Evolutionary conservation across 2,888 invertebrate species (phyloP).

Genomic region (Microplitis deprimator): DNA sequence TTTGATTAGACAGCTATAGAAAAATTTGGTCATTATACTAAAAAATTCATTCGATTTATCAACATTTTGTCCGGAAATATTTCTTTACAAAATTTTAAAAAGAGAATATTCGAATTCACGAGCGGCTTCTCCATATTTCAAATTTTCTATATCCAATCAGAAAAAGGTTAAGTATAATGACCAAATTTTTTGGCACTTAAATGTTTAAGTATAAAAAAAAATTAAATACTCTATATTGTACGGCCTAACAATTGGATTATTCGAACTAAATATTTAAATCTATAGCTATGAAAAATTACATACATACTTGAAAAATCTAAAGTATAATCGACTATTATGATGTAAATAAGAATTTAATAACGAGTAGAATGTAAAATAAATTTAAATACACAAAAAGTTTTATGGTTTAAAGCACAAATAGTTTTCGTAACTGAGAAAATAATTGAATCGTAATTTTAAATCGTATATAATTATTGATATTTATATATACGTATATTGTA

Average conservation of each 20-base stretch:
- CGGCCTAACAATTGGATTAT: slow-evolving; percentile 39
- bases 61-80: background rate
- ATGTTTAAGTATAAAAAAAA: slow-evolving; percentile 5
- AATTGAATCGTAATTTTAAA: slow-evolving; percentile 32
- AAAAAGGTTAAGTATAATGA: too few relatives aligned
- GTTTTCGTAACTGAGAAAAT: slow-evolving; percentile 21
- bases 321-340: background rate
- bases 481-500: background rate
- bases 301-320: background rate
- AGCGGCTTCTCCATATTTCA: too few relatives aligned
- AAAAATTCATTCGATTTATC: background rate
- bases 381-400: background rate
- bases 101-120: too few relatives aligned
- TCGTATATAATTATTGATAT: slow-evolving; percentile 28
- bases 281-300: background rate
- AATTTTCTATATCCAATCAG: too few relatives aligned
- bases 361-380: slow-evolving; percentile 4
- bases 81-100: background rate
- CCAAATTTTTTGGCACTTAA: background rate
- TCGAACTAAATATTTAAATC: slow-evolving; percentile 25
- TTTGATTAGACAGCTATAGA: background rate
- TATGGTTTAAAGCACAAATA: background rate
- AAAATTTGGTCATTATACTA: background rate
- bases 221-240: slow-evolving; percentile 19
- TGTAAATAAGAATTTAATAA: background rate